Evolutionary conservation across 2,113 vertebrate species (phyloP), one percentile per base, ranked within the genome.

Genomic region (Dicerorhinus sumatrensis): DNA sequence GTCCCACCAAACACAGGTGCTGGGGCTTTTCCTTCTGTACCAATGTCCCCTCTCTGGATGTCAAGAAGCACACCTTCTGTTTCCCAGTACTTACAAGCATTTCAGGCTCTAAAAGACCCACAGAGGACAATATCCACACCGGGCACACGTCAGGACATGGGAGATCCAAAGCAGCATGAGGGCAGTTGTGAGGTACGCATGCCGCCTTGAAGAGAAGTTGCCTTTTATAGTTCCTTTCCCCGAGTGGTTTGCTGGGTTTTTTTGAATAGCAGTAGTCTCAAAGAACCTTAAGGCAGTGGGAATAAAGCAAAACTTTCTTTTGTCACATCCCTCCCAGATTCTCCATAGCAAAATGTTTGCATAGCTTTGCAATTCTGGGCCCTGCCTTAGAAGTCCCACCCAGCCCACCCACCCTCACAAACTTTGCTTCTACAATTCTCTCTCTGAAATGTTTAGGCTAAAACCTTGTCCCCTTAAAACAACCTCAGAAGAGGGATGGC

Each of bases 401-500:
- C 93, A 94, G 89, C 93, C 93, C 82, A 97, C 82, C 85, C 91
- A 97, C 76, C 70, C 91, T 94, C 84, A 76, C 16, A 77, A 29
- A 79, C 27, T 70, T 84, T 70, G 51, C 16, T 70, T 90, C 89
- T 89, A 65, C 23, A 76, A 16, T 92, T 82, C n/a, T 97, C 25
- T 48, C 58, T 94, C 63, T 89, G 27, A 94, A 87, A 89, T 75
- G 33, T 89, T 91, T 56, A 48, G 2, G 77, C 39, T 93, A 70
- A 60, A 79, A 33, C 14, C 10, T 89, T 51, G n/a, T 81, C 62
- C 42, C 31, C 51, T 96, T 93, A 33, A 85, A 63, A 65, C 6
- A 29, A 62, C 33, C 67, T 91, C 2, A 5, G 54, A 69, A 80
- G 29, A 80, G 12, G 39, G 11, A n/a, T 42, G 46, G 31, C 62